phyloP scores from a whole-genome alignment of 1,140 invertebrate species.

The Penaeus chinensis region DNA sequence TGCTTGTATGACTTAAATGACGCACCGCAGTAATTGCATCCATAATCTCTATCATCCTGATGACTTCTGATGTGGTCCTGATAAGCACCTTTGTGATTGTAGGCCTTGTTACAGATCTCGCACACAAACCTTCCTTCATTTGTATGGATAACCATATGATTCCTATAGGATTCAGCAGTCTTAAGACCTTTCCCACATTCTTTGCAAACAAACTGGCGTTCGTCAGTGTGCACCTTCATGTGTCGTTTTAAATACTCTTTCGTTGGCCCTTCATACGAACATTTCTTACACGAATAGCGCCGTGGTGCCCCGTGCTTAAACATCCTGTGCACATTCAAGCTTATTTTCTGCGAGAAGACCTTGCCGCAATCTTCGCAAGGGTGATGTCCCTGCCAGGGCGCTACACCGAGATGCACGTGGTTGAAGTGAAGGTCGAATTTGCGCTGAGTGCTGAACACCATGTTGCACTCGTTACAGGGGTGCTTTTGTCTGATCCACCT shows the following conservation, averaged over 20 bases:
- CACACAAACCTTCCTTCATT: conserved; percentile 47
- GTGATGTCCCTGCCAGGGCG: conserved; percentile 40
- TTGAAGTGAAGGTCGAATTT: conserved; percentile 51
- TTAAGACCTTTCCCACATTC: conserved; percentile 45
- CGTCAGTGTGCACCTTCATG: conserved; percentile 49
- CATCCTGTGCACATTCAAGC: conserved; percentile 49
- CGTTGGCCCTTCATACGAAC: conserved; percentile 40
- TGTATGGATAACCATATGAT: conserved; percentile 51
- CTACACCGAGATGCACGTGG: conserved; percentile 44
- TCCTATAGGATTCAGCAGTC: conserved; percentile 42
- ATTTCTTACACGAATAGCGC: conserved; percentile 41
- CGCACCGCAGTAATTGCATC: conserved; percentile 47
- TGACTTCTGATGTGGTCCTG: conserved; percentile 42
- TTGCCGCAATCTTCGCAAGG: conserved; percentile 44
- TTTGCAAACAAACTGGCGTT: conserved; percentile 30
- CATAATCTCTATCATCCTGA: conserved; percentile 32
- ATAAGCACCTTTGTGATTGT: conserved; percentile 53
- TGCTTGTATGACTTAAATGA: conserved; percentile 53
- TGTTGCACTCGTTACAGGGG: conserved; percentile 32
- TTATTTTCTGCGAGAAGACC: conserved; percentile 46
- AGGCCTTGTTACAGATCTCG: conserved; percentile 39
- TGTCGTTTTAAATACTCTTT: conserved; percentile 51
- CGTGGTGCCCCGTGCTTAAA: conserved; percentile 51
- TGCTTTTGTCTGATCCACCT: conserved; percentile 46
- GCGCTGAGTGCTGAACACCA: conserved; percentile 44